A percentile compares a stretch with the other conserved stretches of the same genome.
These are phyloP conservation scores for Hemithea aestivaria DNA, from an alignment of 2,888 invertebrate genomes.

Conservation along the genomic window DNA sequence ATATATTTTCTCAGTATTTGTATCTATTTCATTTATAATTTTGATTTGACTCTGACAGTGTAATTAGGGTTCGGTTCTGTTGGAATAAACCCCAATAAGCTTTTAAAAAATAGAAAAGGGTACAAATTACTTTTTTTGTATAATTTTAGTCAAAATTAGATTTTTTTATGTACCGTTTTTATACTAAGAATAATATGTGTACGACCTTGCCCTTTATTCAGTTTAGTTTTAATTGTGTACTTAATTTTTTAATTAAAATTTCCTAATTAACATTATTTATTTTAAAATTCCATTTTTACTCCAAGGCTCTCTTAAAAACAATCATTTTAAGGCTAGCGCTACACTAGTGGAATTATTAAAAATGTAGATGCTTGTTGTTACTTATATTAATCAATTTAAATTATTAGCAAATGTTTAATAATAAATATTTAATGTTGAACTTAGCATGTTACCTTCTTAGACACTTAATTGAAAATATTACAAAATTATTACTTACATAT, in stretches of 20 bases:
- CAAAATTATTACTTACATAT: too few species aligned
- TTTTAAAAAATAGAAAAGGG: constrained; percentile 18
- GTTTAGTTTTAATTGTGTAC: constrained; percentile 23
- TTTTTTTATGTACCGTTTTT: constrained; percentile 28
- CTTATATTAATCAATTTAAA: too few species aligned
- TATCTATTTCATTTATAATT: neutral
- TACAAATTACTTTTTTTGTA: constrained; percentile 28
- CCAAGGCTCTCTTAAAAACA: constrained; percentile 29
- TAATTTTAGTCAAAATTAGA: constrained; percentile 31
- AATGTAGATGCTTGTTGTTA: too few species aligned
- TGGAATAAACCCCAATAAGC: constrained; percentile 2
- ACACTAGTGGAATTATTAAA: too few species aligned
- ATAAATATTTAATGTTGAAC: too few species aligned
- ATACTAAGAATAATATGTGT: constrained; percentile 26
- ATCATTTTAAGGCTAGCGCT: constrained; percentile 17
- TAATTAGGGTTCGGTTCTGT: too few species aligned
- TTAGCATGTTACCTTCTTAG: too few species aligned
- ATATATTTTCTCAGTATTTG: neutral
- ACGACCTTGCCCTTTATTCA: constrained; percentile 20
- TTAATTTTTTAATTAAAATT: constrained; percentile 28
- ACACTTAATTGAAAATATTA: too few species aligned
- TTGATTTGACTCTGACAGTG: too few species aligned
- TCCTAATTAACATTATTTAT: constrained; percentile 13
- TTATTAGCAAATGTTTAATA: too few species aligned
- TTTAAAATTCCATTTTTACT: constrained; percentile 12